Base-by-base conservation (phyloP, 2,113 vertebrate species). In the Procavia capensis region DNA sequence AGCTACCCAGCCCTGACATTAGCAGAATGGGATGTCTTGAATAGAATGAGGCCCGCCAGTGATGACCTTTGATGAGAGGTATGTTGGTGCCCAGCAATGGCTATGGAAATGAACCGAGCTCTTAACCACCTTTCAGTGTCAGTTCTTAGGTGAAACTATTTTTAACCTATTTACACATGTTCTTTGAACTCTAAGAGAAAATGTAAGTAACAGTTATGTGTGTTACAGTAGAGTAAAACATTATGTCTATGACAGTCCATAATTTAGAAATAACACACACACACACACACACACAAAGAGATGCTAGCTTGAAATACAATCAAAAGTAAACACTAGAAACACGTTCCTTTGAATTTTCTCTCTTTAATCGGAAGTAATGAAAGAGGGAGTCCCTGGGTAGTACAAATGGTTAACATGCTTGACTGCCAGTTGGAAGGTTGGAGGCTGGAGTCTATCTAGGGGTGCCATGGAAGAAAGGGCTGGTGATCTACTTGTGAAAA, bases 211-310 rank as follows among this genome's bases (percentile, higher is more conserved):
- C 57, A 17, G 6, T 31, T 45, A 93, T 76, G 7, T 24, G n/a
- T 92, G 11, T 54, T 41, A 68, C 80, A 74, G 17, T 68, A 10
- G 47, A 78, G 29, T 61, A 59, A 45, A 89, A 85, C 27, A 68
- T 39, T 43, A 41, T 78, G 36, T 66, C 41, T 24, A 19, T 13
- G 95, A 14, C 17, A 86, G 22, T 90, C 85, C 10, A 50, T 17
- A 17, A 88, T 91, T 94, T 94, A 80, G 45, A 95, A 96, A 39
- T 45, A 80, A 91, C 22, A 31, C 88, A 70, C 34, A 36, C 5
- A 70, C 34, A 70, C 34, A 70, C 34, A 36, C 34, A 36, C 17
- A n/a, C 17, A 57, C 61, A 92, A 85, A 90, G 94, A 96, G 43
- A 96, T 41, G 84, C 43, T 13, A 74, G 9, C 29, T 61, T 94